Conservation (phyloP, 2,797 vertebrate species). For the Knipowitschia caucasica region DNA sequence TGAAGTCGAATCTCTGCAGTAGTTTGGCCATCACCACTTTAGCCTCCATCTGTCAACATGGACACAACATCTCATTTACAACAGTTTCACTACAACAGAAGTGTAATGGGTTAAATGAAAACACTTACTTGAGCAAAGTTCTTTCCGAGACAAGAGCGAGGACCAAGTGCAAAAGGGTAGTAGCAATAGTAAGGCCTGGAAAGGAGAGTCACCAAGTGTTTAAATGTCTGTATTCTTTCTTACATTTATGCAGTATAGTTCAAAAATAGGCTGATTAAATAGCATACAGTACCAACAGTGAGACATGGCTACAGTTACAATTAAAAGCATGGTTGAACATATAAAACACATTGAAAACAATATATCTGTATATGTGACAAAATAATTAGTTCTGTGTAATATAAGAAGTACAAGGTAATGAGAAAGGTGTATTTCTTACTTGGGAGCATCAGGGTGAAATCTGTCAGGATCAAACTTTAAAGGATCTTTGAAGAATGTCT, state of each 20-base stretch:
- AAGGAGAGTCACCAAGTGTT: slow-evolving; percentile 22
- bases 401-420: too few species aligned
- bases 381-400: too few species aligned
- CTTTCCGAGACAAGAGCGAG: slow-evolving; percentile 85
- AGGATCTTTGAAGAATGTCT: slow-evolving; percentile 84
- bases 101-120: neutral
- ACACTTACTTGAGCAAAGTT: slow-evolving; percentile 84
- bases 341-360: too few species aligned
- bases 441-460: slow-evolving; percentile 84
- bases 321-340: too few species aligned
- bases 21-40: slow-evolving; percentile 92
- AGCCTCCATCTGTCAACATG: slow-evolving; percentile 81
- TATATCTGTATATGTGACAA: too few species aligned
- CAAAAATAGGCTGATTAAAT: neutral
- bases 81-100: too few species aligned
- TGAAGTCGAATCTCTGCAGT: slow-evolving; percentile 87
- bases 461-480: slow-evolving; percentile 86
- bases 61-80: neutral
- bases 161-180: slow-evolving; percentile 87
- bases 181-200: slow-evolving; percentile 86
- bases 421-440: slow-evolving; percentile 75
- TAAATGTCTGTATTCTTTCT: too few species aligned
- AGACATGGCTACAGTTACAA: slow-evolving; percentile 32
- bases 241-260: too few species aligned
- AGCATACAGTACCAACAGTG: neutral